Evolutionary conservation across 1,140 invertebrate species (phyloP).

Genomic region (Berghia stephanieae): DNA sequence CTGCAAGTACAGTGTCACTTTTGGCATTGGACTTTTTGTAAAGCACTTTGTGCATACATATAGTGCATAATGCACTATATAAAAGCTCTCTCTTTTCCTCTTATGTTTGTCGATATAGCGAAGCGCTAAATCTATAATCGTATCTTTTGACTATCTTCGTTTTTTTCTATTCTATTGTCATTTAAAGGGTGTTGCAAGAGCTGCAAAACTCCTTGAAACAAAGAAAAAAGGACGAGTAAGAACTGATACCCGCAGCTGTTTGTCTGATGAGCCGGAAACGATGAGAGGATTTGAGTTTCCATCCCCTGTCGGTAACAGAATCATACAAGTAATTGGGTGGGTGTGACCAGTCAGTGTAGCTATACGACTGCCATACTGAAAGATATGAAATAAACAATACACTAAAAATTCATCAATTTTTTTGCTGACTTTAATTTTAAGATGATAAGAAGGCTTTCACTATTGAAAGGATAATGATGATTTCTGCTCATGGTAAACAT

Average conservation of each 20-base stretch:
- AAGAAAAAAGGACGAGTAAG: neutral
- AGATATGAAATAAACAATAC: conserved; percentile 20
- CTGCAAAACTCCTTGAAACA: neutral
- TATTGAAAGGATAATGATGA: neutral
- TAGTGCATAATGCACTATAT: too few species aligned
- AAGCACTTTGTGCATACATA: too few species aligned
- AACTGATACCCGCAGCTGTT: conserved; percentile 50
- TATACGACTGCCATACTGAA: conserved; percentile 47
- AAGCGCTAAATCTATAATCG: too few species aligned
- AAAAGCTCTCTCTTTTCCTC: too few species aligned
- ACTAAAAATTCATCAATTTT: neutral
- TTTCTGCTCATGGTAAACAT: too few species aligned
- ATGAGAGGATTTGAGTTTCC: conserved; percentile 36
- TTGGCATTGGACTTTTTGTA: too few species aligned
- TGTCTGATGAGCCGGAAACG: conserved; percentile 54
- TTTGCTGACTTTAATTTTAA: neutral
- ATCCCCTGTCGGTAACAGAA: conserved; percentile 38
- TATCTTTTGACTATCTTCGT: too few species aligned
- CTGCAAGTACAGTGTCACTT: too few species aligned
- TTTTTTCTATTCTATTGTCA: too few species aligned
- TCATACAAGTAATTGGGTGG: conserved; percentile 51
- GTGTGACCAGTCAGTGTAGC: conserved; percentile 46
- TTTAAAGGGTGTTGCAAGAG: too few species aligned
- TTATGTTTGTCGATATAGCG: too few species aligned
- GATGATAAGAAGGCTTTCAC: neutral